Conservation (phyloP, 1,140 invertebrate species). For the Metaphire vulgaris region DNA sequence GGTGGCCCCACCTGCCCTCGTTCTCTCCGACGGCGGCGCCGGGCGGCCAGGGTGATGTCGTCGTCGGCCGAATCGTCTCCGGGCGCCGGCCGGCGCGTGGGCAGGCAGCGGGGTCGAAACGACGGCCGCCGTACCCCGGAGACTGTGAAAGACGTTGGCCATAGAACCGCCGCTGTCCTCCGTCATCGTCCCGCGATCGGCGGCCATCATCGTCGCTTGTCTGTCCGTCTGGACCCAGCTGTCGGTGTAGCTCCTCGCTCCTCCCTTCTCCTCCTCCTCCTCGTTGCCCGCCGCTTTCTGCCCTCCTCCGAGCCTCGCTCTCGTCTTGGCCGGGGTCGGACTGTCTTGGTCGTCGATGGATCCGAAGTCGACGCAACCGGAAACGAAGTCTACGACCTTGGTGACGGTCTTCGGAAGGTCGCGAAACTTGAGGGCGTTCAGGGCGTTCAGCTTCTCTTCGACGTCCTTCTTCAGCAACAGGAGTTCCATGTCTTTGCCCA, state of each 20-base stretch:
- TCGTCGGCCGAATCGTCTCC: neutral
- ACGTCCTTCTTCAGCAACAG: conserved; percentile 52
- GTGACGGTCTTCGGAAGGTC: conserved; percentile 43
- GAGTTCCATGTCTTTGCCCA: conserved; percentile 54
- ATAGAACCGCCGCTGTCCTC: neutral
- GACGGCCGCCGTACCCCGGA: neutral
- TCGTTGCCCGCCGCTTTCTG: neutral
- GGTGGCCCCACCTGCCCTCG: neutral
- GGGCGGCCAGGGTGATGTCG: neutral
- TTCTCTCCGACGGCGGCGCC: neutral
- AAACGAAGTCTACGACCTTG: conserved; percentile 45
- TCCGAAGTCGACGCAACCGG: conserved; percentile 47
- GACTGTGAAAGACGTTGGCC: too few relatives aligned
- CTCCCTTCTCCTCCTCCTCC: neutral
- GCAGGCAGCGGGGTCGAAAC: neutral
- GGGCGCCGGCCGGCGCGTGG: neutral
- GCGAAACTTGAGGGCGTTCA: conserved; percentile 44
- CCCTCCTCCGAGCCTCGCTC: neutral
- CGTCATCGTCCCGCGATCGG: neutral
- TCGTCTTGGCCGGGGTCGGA: neutral
- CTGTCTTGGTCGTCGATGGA: conserved; percentile 40
- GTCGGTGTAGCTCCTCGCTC: too few relatives aligned
- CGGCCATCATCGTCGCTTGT: neutral
- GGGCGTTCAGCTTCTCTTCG: conserved; percentile 48
- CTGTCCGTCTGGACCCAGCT: neutral